Evolutionary conservation across 2,797 vertebrate species (phyloP).

Genomic region (Myotis planiceps): DNA sequence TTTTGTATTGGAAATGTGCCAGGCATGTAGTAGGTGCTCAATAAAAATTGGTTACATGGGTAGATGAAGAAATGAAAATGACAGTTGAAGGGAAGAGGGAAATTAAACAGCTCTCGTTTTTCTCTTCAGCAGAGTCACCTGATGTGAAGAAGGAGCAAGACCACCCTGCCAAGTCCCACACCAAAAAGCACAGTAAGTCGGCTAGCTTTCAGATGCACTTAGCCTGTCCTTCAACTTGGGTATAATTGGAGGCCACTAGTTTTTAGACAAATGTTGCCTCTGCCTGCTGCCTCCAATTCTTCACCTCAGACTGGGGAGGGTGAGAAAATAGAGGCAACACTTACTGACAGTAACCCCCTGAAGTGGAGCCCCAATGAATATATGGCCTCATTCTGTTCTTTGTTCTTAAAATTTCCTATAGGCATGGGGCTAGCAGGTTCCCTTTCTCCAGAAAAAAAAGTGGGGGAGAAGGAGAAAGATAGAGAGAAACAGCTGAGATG

Average conservation of each 20-base stretch:
- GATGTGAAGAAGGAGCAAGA: conserved; percentile 91
- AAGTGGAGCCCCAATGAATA: rapidly evolving
- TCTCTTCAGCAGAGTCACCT: conserved; percentile 84
- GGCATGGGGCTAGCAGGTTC: background rate
- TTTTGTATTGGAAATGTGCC: background rate
- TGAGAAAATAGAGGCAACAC: background rate
- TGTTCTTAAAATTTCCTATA: background rate
- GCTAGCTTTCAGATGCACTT: background rate
- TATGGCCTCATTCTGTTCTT: background rate
- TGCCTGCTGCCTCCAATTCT: background rate
- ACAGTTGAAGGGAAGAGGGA: background rate
- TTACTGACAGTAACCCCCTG: background rate
- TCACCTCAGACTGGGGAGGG: background rate
- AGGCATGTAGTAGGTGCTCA: background rate
- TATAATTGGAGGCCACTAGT: background rate
- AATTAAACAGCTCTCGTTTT: conserved; percentile 67
- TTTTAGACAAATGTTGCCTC: background rate
- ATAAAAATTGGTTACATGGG: background rate
- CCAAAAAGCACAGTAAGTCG: conserved; percentile 97
- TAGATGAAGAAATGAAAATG: background rate
- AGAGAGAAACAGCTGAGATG: background rate
- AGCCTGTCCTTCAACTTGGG: background rate
- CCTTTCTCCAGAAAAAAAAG: background rate
- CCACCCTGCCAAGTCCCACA: conserved; percentile 88
- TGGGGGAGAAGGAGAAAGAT: background rate